phyloP scores from a whole-genome alignment of 2,888 invertebrate genomes.

The Nomada ferruginata region DNA sequence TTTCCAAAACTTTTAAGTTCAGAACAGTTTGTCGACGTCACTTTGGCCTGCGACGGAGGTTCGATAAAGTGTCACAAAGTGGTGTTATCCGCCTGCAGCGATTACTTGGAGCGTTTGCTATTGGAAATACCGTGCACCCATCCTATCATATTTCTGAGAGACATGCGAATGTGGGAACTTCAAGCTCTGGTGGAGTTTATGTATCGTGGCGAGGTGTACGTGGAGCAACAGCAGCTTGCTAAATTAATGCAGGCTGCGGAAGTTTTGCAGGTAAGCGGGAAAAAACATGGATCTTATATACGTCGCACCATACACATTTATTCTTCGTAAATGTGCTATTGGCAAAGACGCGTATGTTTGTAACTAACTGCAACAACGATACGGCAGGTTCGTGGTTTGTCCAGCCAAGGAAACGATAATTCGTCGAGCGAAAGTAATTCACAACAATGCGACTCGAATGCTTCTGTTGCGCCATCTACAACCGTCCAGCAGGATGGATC shows the following conservation, averaged over 20 bases:
- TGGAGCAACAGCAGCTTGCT: conserved; percentile 81
- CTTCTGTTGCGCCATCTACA: conserved; percentile 71
- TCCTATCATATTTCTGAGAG: conserved; percentile 92
- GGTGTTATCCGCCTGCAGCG: conserved; percentile 93
- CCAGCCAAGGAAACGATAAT: conserved; percentile 79
- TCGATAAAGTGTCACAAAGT: conserved; percentile 95
- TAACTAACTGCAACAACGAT: background rate
- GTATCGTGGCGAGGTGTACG: conserved; percentile 83
- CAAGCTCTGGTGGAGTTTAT: conserved; percentile 83
- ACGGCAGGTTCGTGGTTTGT: conserved; percentile 81
- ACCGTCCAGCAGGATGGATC: conserved; percentile 66
- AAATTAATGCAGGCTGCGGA: conserved; percentile 83
- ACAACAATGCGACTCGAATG: conserved; percentile 69
- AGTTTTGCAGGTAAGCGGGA: conserved; percentile 78
- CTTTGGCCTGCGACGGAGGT: conserved; percentile 93
- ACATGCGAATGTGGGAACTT: conserved; percentile 87
- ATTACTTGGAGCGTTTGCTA: conserved; percentile 92
- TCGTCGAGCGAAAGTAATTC: conserved; percentile 68
- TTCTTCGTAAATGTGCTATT: background rate
- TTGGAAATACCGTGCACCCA: conserved; percentile 94
- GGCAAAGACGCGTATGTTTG: fast-evolving
- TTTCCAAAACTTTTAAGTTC: conserved; percentile 91
- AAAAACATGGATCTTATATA: background rate
- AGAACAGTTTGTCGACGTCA: conserved; percentile 94
- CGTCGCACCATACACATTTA: too few relatives aligned